phyloP scores from a whole-genome alignment of 2,113 vertebrate genomes.

The Sorex araneus region DNA sequence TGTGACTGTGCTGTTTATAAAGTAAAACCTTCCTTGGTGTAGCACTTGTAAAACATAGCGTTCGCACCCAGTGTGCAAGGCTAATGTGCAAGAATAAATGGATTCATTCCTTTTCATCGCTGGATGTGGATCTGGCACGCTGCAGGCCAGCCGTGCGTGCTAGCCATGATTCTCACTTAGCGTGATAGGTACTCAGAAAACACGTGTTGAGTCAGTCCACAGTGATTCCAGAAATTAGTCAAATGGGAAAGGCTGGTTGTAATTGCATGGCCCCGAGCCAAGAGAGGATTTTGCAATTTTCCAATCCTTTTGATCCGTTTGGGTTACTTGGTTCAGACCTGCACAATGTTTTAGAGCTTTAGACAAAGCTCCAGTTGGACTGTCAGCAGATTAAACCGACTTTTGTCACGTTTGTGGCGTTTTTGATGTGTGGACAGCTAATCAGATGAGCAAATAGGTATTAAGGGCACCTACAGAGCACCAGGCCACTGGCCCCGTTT shows the following conservation, averaged over 20 bases:
- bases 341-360: conserved; percentile 48
- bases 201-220: neutral
- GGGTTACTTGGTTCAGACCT: neutral
- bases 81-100: neutral
- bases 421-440: conserved; percentile 55
- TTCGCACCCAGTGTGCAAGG: neutral
- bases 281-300: conserved; percentile 68
- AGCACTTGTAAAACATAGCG: neutral
- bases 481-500: neutral
- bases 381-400: conserved; percentile 32
- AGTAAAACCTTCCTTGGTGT: neutral
- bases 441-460: conserved; percentile 42
- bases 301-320: conserved; percentile 50
- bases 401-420: neutral
- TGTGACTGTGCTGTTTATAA: neutral
- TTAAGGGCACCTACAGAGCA: conserved; percentile 7
- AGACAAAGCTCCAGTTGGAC: conserved; percentile 26
- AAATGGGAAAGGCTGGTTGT: neutral
- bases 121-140: neutral
- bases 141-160: neutral
- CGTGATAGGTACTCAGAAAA: neutral
- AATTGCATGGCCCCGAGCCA: neutral
- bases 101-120: neutral
- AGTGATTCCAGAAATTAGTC: neutral
- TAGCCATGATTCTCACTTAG: rapidly evolving